A percentile compares a stretch with the other conserved stretches of the same genome.
Conservation (phyloP, 1,140 invertebrate genomes). For the Drosophila subpulchrella region DNA sequence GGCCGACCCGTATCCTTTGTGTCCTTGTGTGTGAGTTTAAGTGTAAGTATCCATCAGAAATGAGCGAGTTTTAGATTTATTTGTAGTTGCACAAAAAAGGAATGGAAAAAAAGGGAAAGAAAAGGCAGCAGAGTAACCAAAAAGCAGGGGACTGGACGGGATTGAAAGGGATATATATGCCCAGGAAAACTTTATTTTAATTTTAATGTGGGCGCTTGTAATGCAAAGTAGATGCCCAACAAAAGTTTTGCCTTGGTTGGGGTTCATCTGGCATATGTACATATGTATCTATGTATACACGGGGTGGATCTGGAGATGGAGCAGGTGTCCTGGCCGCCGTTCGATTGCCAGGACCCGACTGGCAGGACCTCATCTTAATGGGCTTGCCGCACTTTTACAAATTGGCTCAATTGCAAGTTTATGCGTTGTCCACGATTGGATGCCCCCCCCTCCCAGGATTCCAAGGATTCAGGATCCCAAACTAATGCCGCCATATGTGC, state of each 20-base stretch:
- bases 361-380: conserved; percentile 62
- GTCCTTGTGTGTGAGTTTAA: conserved; percentile 14
- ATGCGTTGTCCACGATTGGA: conserved; percentile 56
- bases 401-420: conserved; percentile 83
- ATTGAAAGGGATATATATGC: conserved; percentile 32
- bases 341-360: conserved; percentile 14
- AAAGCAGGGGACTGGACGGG: conserved; percentile 5
- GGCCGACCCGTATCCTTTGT: conserved; percentile 68
- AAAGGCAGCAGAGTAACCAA: neutral
- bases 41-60: conserved; percentile 65
- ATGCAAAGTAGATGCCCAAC: conserved; percentile 66
- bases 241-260: conserved; percentile 30
- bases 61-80: conserved; percentile 82
- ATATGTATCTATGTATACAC: neutral
- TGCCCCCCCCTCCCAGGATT: neutral
- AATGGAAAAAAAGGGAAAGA: neutral
- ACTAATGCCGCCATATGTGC: conserved; percentile 79
- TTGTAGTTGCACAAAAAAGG: conserved; percentile 62
- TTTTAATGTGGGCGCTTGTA: conserved; percentile 78
- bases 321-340: conserved; percentile 38
- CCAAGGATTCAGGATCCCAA: conserved; percentile 3
- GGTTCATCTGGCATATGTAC: conserved; percentile 3
- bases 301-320: conserved; percentile 11
- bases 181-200: conserved; percentile 74
- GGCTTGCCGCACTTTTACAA: conserved; percentile 81